Evolutionary conservation across 2,888 invertebrate species (phyloP).

Genomic region (Lottia gigantea): DNA sequence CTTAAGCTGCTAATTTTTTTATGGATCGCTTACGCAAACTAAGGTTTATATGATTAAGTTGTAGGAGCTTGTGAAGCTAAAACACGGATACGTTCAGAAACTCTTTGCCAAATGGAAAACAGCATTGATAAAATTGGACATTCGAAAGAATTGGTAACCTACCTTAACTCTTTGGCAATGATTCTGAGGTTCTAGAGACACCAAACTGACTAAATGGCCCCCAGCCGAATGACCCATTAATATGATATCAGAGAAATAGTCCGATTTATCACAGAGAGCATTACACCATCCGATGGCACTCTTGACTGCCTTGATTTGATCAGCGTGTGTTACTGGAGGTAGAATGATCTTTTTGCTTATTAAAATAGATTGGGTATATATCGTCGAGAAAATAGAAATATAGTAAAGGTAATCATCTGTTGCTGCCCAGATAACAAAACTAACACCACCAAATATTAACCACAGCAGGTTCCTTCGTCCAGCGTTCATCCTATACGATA

Average conservation of each 20-base stretch:
- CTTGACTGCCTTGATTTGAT: constrained; percentile 38
- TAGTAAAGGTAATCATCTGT: not conserved
- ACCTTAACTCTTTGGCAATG: too few relatives aligned
- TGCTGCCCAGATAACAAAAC: not conserved
- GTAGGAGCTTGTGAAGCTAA: too few relatives aligned
- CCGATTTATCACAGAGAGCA: constrained; percentile 23
- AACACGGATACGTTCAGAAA: too few relatives aligned
- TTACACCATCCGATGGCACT: constrained; percentile 36
- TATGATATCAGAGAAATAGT: constrained; percentile 31
- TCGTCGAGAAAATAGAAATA: constrained; percentile 21
- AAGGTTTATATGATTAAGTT: too few relatives aligned
- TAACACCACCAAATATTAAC: not conserved
- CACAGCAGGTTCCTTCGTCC: not conserved
- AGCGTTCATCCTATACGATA: constrained; percentile 13
- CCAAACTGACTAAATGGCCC: constrained; percentile 43
- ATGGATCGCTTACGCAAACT: too few relatives aligned
- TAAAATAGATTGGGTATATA: constrained; percentile 33
- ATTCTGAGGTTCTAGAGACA: not conserved
- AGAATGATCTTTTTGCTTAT: constrained; percentile 25
- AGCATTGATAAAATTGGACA: too few relatives aligned
- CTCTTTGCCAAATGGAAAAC: too few relatives aligned
- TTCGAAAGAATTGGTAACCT: too few relatives aligned
- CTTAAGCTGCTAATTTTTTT: too few relatives aligned
- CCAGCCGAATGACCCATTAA: constrained; percentile 56
- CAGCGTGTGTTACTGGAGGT: constrained; percentile 19